A percentile compares a stretch with the other conserved stretches of the same genome.
Evolutionary conservation across 2,113 vertebrate species (phyloP).

Genomic region (Melospiza georgiana): DNA sequence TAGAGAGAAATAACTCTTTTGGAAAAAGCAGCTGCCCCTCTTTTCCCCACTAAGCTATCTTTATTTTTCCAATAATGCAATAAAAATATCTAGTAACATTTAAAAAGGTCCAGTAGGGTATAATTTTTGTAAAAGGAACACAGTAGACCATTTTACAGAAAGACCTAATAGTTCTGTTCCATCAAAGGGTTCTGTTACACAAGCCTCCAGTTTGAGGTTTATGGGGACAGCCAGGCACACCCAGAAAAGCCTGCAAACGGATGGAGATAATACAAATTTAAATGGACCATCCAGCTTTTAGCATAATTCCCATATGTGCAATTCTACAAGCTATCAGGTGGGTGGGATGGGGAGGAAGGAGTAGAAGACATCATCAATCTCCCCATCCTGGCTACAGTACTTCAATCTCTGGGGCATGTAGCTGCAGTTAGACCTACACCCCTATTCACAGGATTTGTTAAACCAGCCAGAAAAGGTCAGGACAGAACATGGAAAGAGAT

Average conservation of each 20-base stretch:
- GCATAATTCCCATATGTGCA: neutral
- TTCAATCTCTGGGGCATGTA: neutral
- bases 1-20: neutral
- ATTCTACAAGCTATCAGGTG: neutral
- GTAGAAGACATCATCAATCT: neutral
- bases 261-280: neutral
- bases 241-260: neutral
- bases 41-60: neutral
- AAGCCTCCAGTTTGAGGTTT: neutral
- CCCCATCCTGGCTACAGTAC: neutral
- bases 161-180: neutral
- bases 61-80: neutral
- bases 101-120: neutral
- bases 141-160: neutral
- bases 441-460: neutral
- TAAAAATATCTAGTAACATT: neutral
- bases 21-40: neutral
- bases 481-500: neutral
- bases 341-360: neutral
- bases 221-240: neutral
- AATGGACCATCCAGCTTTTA: constrained; percentile 20
- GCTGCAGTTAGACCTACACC: neutral
- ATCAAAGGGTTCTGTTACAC: neutral
- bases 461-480: neutral
- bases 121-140: neutral